Evolutionary conservation across 2,888 invertebrate genomes (phyloP).

Genomic region (Hipparchia sbordonii): DNA sequence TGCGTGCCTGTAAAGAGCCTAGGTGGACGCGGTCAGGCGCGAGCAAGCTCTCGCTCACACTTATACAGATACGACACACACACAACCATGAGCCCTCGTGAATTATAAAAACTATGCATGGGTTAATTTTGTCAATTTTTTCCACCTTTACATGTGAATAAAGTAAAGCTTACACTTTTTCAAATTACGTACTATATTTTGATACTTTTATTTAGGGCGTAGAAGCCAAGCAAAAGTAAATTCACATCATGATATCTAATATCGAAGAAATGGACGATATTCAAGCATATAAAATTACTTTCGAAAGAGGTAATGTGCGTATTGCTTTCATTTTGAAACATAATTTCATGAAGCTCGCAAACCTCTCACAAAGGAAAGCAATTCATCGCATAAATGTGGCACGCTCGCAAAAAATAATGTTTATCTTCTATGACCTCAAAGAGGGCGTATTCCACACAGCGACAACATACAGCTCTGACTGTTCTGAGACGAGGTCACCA

Average conservation of each 20-base stretch:
- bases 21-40: no score
- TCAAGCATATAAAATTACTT: slow-evolving; percentile 29
- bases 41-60: no score
- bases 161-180: no score
- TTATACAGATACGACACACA: no score
- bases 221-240: background rate
- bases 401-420: slow-evolving; percentile 27
- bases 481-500: background rate
- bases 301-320: slow-evolving; percentile 50
- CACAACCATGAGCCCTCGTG: no score
- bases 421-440: background rate
- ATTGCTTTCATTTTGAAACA: slow-evolving; percentile 50
- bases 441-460: background rate
- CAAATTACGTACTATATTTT: no score
- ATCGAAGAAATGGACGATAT: slow-evolving; percentile 6
- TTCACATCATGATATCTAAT: background rate
- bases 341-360: slow-evolving; percentile 49
- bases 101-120: no score
- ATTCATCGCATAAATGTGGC: slow-evolving; percentile 61
- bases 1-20: no score
- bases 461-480: background rate
- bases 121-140: no score
- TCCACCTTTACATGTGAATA: no score
- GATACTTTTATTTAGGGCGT: no score
- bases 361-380: slow-evolving; percentile 61